Base-by-base conservation (phyloP, 2,888 invertebrate species). In the Synanthedon myopaeformis region DNA sequence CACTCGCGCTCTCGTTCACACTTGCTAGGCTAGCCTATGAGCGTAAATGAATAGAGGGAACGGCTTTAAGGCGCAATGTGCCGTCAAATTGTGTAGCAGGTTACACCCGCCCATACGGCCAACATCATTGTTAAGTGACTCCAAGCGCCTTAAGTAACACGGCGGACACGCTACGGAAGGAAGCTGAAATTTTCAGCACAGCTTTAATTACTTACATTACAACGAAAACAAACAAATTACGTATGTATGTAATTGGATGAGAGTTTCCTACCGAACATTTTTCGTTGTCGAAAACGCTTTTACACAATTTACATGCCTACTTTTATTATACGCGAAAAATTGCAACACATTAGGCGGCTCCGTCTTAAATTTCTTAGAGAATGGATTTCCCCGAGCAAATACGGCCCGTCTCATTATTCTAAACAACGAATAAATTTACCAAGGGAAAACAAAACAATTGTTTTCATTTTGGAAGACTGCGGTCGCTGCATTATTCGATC, bases 351-450 rank as follows among this genome's bases (percentile, higher is more conserved):
- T 83, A 82, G 71, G 70, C 70, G 66, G 65, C 73, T 74, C 70
- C 71, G 67, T 76, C 76, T 81, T 79, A 83, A 82, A 83, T 84
- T 35, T 80, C 78, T 82, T 74, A 77, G 66, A 79, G 76, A 81
- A 82, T 81, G 82, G 77, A 83, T 84, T 82, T 81, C 69, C 77
- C 72, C 69, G 69, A 78, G 79, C 74, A 81, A 83, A 82, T 79
- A 78, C 77, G 78, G 23, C 73, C 63, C 74, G 78, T 82, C 81
- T 82, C 83, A 83, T 84, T 82, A 85, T 83, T 83, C 81, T 81
- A 82, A 83, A 80, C 79, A 82, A 83, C 65, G 82, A 84, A 85
- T 83, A 83, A 78, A 83, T 83, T 84, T 82, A 75, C 79, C 71
- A 70, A 72, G 76, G 74, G 79, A 79, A 82, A 84, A 84, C 81